Conservation (phyloP, 2,797 vertebrate species). For the Aphelocoma californica region DNA sequence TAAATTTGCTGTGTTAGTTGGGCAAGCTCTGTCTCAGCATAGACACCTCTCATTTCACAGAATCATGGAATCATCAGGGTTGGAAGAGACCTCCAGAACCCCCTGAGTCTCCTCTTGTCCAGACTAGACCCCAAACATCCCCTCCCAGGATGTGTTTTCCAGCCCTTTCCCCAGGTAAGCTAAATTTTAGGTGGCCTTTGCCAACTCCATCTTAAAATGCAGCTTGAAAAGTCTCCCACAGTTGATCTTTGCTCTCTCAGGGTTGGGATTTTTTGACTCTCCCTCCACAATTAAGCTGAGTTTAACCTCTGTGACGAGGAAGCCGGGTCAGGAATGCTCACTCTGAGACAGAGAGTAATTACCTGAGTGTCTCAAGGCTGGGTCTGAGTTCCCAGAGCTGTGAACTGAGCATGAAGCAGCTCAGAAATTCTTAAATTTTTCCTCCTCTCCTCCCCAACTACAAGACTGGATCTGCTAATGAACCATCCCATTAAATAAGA, state of each 20-base stretch:
- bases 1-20: not conserved
- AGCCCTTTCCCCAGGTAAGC: not conserved
- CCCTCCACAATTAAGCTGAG: not conserved
- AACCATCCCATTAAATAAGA: conserved; percentile 9
- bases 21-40: not conserved
- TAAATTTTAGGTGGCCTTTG: not conserved
- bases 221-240: not conserved
- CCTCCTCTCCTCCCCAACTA: not conserved
- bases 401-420: not conserved
- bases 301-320: not conserved
- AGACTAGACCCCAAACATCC: not conserved
- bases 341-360: not conserved
- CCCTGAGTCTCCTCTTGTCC: not conserved
- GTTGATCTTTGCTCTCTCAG: not conserved
- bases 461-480: not conserved
- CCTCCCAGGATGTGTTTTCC: not conserved
- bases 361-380: conserved; percentile 44
- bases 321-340: not conserved
- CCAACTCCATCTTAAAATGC: not conserved
- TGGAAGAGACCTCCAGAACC: not conserved
- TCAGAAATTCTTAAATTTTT: not conserved
- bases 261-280: not conserved
- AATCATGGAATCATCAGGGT: not conserved
- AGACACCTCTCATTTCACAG: not conserved
- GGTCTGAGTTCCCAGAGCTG: conserved; percentile 27